These are phyloP conservation scores for Pterocles gutturalis DNA, from an alignment of 2,113 vertebrate genomes.

Conservation along the genomic window DNA sequence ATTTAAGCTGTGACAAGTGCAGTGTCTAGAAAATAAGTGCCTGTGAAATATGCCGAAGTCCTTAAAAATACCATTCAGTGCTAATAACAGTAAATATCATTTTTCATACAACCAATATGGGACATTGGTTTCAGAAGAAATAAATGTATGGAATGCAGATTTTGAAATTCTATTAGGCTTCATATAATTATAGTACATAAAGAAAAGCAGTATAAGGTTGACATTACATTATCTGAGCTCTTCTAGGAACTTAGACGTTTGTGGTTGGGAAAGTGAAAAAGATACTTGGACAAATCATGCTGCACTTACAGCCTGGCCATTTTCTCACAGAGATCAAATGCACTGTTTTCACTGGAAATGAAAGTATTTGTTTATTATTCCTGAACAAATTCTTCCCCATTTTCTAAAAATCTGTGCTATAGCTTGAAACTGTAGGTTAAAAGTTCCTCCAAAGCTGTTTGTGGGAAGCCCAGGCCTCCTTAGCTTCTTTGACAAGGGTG, in stretches of 20 bases:
- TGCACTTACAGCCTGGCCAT: neutral
- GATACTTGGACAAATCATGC: conserved; percentile 36
- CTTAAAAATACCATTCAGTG: conserved; percentile 66
- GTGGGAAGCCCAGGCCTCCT: conserved; percentile 84
- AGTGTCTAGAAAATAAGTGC: conserved; percentile 68
- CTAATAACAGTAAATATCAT: conserved; percentile 67
- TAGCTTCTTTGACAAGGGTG: conserved; percentile 87
- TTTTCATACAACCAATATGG: conserved; percentile 57
- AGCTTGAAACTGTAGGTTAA: conserved; percentile 78
- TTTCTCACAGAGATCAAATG: conserved; percentile 33
- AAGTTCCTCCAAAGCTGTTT: conserved; percentile 81
- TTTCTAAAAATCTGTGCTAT: conserved; percentile 68
- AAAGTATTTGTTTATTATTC: conserved; percentile 68
- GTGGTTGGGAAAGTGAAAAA: conserved; percentile 46
- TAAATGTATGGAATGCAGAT: conserved; percentile 71
- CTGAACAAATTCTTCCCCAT: conserved; percentile 36
- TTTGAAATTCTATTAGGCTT: conserved; percentile 67
- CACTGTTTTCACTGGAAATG: conserved; percentile 35
- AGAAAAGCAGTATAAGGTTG: conserved; percentile 64
- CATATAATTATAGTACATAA: conserved; percentile 66
- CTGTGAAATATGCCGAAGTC: conserved; percentile 59
- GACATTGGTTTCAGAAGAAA: conserved; percentile 64
- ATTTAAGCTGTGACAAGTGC: conserved; percentile 64
- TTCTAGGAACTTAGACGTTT: conserved; percentile 55
- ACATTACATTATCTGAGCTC: conserved; percentile 65